Conservation (phyloP, 2,888 invertebrate genomes). For the Resseliella maxima region DNA sequence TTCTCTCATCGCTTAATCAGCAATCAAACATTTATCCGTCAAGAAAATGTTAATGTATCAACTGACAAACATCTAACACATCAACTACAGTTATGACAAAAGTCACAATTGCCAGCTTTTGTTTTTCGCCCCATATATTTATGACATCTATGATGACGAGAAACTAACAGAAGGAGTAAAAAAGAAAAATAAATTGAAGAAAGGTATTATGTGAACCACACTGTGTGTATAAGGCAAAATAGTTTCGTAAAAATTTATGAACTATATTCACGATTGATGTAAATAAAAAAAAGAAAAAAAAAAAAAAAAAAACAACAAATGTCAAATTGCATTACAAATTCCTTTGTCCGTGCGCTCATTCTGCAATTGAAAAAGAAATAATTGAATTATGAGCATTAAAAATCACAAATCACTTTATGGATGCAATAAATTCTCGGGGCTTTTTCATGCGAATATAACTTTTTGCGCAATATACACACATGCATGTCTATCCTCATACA, state of each 20-base stretch:
- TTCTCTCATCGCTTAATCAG: background rate
- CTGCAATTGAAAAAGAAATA: background rate
- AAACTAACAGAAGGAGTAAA: too few species aligned
- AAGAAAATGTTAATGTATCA: background rate
- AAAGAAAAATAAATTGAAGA: too few species aligned
- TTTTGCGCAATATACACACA: background rate
- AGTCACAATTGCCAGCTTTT: too few species aligned
- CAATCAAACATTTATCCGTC: background rate
- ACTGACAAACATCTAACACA: background rate
- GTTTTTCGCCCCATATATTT: too few species aligned
- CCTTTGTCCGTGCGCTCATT: background rate
- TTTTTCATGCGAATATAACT: background rate
- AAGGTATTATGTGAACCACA: too few species aligned
- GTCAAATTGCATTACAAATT: background rate
- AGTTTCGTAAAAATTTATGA: too few species aligned
- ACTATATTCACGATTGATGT: too few species aligned
- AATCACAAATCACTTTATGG: background rate
- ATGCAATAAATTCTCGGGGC: background rate
- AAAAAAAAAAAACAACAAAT: too few species aligned
- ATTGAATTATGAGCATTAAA: constrained; percentile 4
- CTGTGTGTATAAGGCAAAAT: too few species aligned
- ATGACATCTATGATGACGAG: too few species aligned
- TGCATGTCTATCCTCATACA: too few species aligned
- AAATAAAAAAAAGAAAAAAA: too few species aligned
- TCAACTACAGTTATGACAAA: background rate